A percentile compares a stretch with the other conserved stretches of the same genome.
Evolutionary conservation across 2,888 invertebrate genomes (phyloP).

Genomic region (Argyra leucocephala): DNA sequence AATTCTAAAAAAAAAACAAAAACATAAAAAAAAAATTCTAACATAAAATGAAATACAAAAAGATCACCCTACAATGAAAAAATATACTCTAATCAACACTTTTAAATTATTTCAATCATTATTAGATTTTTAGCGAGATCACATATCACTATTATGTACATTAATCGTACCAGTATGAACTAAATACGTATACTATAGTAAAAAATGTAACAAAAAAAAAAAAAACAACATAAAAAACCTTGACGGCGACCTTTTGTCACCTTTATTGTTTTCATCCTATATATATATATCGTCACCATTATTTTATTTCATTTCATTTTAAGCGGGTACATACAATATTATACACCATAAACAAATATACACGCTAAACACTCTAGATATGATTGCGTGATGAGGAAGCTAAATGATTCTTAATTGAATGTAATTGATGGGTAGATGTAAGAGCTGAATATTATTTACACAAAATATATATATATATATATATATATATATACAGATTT

Average conservation of each 20-base stretch:
- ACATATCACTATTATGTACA: too few relatives aligned
- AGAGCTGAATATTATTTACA: too few relatives aligned
- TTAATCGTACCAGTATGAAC: too few relatives aligned
- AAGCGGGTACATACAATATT: not conserved
- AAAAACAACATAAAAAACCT: not conserved
- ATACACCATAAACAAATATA: not conserved
- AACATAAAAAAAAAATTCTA: too few relatives aligned
- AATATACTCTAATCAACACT: too few relatives aligned
- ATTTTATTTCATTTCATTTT: not conserved
- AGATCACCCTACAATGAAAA: too few relatives aligned
- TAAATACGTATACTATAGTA: too few relatives aligned
- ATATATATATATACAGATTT: not conserved
- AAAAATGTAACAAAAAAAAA: not conserved
- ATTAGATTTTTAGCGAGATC: too few relatives aligned
- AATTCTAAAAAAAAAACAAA: too few relatives aligned
- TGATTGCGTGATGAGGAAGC: slow-evolving; percentile 2
- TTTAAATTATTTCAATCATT: too few relatives aligned
- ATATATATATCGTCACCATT: not conserved
- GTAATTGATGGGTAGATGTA: not conserved
- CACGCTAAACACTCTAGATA: not conserved
- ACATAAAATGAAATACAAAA: too few relatives aligned
- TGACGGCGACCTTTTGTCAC: slow-evolving; percentile 2
- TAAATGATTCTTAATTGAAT: slow-evolving; percentile 4
- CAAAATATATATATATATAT: not conserved
- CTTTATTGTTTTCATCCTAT: not conserved